Evolutionary conservation across 2,797 vertebrate species (phyloP).

Genomic region (Falco naumanni): DNA sequence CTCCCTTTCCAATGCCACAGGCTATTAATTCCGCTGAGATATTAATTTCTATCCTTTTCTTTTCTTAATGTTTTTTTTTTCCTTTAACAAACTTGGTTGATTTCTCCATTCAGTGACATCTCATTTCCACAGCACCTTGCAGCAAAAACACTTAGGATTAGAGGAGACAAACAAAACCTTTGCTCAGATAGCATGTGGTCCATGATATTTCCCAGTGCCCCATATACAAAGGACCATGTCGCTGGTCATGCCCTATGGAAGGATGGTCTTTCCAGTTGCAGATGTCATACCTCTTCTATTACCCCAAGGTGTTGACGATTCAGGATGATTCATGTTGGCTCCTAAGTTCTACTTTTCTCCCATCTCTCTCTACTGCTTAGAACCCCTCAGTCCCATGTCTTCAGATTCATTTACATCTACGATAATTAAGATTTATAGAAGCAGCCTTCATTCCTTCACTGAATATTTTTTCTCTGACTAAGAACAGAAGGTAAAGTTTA

Average conservation of each 20-base stretch:
- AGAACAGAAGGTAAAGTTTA: not conserved
- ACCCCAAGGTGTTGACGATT: not conserved
- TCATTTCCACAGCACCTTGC: not conserved
- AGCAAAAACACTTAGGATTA: not conserved
- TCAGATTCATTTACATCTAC: not conserved
- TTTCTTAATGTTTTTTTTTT: not conserved
- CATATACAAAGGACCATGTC: not conserved
- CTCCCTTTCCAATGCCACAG: not conserved
- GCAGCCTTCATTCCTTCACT: not conserved
- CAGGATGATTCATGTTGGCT: not conserved
- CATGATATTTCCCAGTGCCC: not conserved
- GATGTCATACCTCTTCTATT: not conserved
- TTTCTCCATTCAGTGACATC: not conserved
- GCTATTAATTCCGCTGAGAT: not conserved
- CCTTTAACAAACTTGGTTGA: not conserved
- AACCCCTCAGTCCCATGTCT: not conserved
- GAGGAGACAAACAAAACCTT: not conserved
- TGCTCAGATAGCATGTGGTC: not conserved
- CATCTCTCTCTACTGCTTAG: not conserved
- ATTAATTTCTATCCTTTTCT: not conserved
- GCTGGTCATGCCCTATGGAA: not conserved
- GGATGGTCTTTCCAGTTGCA: not conserved
- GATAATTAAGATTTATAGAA: not conserved
- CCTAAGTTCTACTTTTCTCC: not conserved
- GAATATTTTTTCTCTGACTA: not conserved